Percentiles rank a stretch among this genome's conserved stretches.
These are phyloP conservation scores for Spilosoma lubricipeda DNA, from an alignment of 2,888 invertebrate species.

Conservation along the genomic window DNA sequence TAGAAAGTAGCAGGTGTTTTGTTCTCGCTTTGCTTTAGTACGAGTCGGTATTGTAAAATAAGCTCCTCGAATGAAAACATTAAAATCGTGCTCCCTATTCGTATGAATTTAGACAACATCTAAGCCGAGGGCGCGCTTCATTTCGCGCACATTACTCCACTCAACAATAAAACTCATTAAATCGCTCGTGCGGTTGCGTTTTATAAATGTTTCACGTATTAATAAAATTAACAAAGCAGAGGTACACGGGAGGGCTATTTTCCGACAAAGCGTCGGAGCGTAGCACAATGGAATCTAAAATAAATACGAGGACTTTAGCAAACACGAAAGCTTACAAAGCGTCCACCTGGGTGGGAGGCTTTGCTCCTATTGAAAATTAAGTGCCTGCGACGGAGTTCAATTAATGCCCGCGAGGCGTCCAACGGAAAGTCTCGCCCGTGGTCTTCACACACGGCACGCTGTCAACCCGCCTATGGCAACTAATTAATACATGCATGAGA, in stretches of 20 bases:
- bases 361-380: slow-evolving; percentile 76
- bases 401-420: slow-evolving; percentile 70
- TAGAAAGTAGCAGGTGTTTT: slow-evolving; percentile 70
- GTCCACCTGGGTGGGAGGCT: slow-evolving; percentile 75
- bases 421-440: slow-evolving; percentile 50
- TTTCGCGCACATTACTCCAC: slow-evolving; percentile 79
- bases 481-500: slow-evolving; percentile 34
- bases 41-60: slow-evolving; percentile 66
- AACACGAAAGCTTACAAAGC: slow-evolving; percentile 80
- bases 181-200: slow-evolving; percentile 80
- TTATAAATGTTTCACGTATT: slow-evolving; percentile 86
- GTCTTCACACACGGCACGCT: slow-evolving; percentile 38
- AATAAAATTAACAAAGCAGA: slow-evolving; percentile 85
- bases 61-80: slow-evolving; percentile 73
- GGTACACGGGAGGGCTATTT: slow-evolving; percentile 80
- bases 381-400: slow-evolving; percentile 73
- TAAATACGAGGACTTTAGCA: slow-evolving; percentile 85
- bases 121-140: slow-evolving; percentile 71
- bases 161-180: slow-evolving; percentile 86
- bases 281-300: slow-evolving; percentile 84
- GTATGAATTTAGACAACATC: slow-evolving; percentile 70
- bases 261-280: slow-evolving; percentile 81
- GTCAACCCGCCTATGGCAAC: slow-evolving; percentile 24
- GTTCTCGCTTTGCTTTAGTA: slow-evolving; percentile 12
- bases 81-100: slow-evolving; percentile 62